Evolutionary conservation across 1,140 invertebrate species (phyloP).

Genomic region (Papilio polytes): DNA sequence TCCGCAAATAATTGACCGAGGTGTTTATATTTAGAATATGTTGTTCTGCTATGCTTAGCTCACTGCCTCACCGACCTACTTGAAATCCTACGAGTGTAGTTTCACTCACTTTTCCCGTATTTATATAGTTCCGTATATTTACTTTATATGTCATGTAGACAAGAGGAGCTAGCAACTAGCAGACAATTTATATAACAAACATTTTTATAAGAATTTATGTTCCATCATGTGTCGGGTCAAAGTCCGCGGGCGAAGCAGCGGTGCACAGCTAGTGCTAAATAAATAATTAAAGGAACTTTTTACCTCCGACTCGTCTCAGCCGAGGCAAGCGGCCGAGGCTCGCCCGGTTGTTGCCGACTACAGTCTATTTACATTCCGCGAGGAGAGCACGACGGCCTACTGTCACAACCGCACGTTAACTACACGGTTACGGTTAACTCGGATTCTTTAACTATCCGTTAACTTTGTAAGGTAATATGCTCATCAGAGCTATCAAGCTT

Average conservation of each 20-base stretch:
- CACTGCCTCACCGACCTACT: constrained; percentile 2
- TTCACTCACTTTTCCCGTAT: no score
- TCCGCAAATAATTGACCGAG: not conserved
- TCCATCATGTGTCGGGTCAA: constrained; percentile 11
- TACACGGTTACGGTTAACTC: constrained; percentile 37
- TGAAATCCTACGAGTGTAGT: not conserved
- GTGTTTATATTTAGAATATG: constrained; percentile 17
- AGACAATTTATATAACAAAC: no score
- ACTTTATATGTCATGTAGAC: no score
- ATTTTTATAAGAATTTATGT: not conserved
- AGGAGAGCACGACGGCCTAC: constrained; percentile 49
- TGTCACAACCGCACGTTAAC: constrained; percentile 26
- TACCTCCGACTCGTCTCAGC: constrained; percentile 38
- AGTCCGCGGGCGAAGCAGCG: constrained; percentile 43
- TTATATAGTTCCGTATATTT: no score
- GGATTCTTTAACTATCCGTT: constrained; percentile 30
- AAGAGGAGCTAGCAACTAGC: no score
- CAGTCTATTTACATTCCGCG: constrained; percentile 71
- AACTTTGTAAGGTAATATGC: not conserved
- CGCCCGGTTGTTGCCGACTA: constrained; percentile 57
- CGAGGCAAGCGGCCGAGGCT: constrained; percentile 34
- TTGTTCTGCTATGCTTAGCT: not conserved
- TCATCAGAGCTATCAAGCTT: not conserved
- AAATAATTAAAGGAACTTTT: constrained; percentile 62
- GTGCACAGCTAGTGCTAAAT: constrained; percentile 49